These are phyloP conservation scores for Gadopsis marmoratus DNA, from an alignment of 2,797 vertebrate species.

Conservation along the genomic window DNA sequence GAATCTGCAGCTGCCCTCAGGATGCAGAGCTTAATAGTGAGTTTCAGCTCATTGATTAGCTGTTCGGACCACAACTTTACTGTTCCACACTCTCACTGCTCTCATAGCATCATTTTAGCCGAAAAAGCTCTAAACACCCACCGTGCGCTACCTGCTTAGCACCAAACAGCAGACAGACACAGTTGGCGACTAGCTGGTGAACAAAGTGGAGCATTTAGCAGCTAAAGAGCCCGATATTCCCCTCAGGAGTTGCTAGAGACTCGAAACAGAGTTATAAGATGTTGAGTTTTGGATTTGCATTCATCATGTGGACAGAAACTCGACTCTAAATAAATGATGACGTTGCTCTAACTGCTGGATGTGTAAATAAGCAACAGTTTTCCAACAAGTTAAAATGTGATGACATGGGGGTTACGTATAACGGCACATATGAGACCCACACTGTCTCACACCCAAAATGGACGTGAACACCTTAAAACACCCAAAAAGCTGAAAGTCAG, in stretches of 20 bases:
- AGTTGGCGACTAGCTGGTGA: neutral
- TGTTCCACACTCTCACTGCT: too few relatives aligned
- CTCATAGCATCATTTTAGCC: neutral
- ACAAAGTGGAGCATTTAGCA: neutral
- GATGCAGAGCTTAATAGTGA: neutral
- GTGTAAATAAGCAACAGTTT: neutral
- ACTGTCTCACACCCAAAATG: neutral
- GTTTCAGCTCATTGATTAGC: neutral
- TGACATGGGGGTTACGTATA: neutral
- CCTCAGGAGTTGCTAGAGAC: neutral
- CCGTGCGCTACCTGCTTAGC: neutral
- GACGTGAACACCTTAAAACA: constrained; percentile 3
- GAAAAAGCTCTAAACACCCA: neutral
- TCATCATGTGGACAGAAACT: neutral
- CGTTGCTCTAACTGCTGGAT: neutral
- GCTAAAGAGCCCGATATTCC: neutral
- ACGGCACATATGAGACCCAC: neutral
- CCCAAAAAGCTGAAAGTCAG: neutral
- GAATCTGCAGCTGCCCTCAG: neutral
- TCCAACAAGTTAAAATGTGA: neutral
- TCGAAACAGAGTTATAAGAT: neutral
- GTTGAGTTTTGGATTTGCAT: neutral
- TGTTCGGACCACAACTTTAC: neutral
- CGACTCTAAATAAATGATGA: neutral
- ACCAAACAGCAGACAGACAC: neutral